Evolutionary conservation across 2,888 invertebrate species (phyloP), one percentile per base, ranked within the genome.

Genomic region (Standfussiana lucernea): DNA sequence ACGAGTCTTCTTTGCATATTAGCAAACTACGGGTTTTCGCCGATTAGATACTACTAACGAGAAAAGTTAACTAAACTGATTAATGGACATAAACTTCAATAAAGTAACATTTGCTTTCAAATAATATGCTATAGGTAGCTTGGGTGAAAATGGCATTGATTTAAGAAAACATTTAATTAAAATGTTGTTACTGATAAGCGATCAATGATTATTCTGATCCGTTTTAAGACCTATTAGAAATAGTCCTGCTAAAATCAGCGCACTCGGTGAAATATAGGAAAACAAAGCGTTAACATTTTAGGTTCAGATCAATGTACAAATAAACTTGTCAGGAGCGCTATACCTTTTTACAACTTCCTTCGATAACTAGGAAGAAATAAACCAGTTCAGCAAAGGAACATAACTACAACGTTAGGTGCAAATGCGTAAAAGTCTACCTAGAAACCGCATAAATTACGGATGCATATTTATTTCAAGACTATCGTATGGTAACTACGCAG

Each of bases 321-420:
- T 62, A 42, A 78, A 83, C 21, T 24, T 47, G 15, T 45, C 15
- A 67, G 32, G 21, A 42, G 35, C 13, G 21, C 53, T 37, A 37
- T 32, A 45, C 45, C 6, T 56, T 47, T 71, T 83, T 78, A 79
- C 62, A 62, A 56, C 62, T 62, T 72, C 53, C 83, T 56, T 32
- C 6, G 32, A 24, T 59, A 37, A 53, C 47, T 32, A 18, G 21
- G 42, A 70, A 80, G 32, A 83, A n/a, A 68, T 56, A 68, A 82
- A 79, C 18, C 40, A 56, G 61, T 68, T 62, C 13, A 53, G 35
- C 15, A 47, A 37, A 75, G 24, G 18, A 66, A 28, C 21, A 64
- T 73, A 66, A 50, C 40, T 67, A 18, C n/a, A 37, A 62, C n/a
- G 76, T 66, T 28, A 73, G 13, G n/a, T 42, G 47, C 37, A 53